Percentiles rank a stretch among this genome's conserved stretches.
Evolutionary conservation across 2,888 invertebrate species (phyloP).

Genomic region (Papilio gigon): DNA sequence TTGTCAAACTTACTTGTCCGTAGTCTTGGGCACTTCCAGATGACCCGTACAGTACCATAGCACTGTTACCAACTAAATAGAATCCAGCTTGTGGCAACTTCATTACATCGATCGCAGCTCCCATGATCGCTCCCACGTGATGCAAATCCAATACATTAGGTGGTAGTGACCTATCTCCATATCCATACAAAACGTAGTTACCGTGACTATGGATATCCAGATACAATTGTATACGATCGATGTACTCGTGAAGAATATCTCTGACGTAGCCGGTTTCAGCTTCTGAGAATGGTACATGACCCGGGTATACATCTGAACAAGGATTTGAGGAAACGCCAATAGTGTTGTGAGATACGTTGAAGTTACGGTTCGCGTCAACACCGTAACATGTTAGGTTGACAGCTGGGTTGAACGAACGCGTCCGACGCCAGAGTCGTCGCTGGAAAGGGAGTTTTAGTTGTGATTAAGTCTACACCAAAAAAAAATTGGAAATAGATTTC

Average conservation of each 20-base stretch:
- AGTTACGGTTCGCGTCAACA: constrained; percentile 62
- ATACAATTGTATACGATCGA: constrained; percentile 53
- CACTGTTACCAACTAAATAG: constrained; percentile 63
- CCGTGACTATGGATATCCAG: constrained; percentile 88
- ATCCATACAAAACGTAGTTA: constrained; percentile 84
- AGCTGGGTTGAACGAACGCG: constrained; percentile 53
- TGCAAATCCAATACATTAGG: constrained; percentile 52
- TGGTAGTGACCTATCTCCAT: constrained; percentile 69
- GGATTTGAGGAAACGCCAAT: constrained; percentile 59
- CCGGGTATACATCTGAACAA: constrained; percentile 83
- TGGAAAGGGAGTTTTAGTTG: not conserved
- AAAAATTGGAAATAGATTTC: too few species aligned
- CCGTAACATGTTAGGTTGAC: constrained; percentile 54
- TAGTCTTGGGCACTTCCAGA: constrained; percentile 66
- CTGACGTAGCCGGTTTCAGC: constrained; percentile 82
- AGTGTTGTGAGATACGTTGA: constrained; percentile 56
- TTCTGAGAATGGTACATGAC: constrained; percentile 84
- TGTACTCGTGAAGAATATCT: constrained; percentile 72
- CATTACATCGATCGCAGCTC: constrained; percentile 57
- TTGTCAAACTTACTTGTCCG: constrained; percentile 55
- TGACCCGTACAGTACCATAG: constrained; percentile 54
- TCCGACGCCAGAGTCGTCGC: constrained; percentile 42
- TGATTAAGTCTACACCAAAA: not conserved
- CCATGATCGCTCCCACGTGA: constrained; percentile 58
- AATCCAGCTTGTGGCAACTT: constrained; percentile 53